These are phyloP conservation scores for Menura novaehollandiae DNA, from an alignment of 2,113 vertebrate species.

Conservation along the genomic window DNA sequence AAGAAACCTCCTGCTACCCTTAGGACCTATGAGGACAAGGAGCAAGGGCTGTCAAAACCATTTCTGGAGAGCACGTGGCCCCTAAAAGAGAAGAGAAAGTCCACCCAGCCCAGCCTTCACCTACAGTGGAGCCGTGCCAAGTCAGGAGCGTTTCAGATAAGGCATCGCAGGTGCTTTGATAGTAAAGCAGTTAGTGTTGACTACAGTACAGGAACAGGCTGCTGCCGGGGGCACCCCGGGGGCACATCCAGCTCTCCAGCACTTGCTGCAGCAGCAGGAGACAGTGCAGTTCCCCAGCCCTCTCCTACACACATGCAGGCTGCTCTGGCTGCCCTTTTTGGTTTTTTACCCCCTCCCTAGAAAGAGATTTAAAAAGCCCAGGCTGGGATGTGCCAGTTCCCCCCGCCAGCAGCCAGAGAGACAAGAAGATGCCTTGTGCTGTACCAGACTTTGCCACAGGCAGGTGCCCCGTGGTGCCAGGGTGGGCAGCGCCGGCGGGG, in stretches of 20 bases:
- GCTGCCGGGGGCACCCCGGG: neutral
- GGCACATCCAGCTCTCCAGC: neutral
- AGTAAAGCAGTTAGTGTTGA: slow-evolving; percentile 61
- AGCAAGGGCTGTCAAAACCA: neutral
- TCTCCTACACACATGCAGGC: neutral
- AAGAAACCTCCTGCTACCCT: neutral
- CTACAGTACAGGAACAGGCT: slow-evolving; percentile 26
- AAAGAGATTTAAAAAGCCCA: slow-evolving; percentile 20
- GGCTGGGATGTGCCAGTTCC: neutral
- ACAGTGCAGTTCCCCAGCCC: neutral
- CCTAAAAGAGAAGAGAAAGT: neutral
- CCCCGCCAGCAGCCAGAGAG: slow-evolving; percentile 1
- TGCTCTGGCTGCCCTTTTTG: neutral
- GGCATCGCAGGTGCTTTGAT: slow-evolving; percentile 78
- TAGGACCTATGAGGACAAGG: neutral
- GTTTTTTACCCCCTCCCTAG: neutral
- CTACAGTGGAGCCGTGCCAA: neutral
- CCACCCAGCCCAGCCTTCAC: slow-evolving; percentile 1
- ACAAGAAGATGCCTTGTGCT: slow-evolving; percentile 3
- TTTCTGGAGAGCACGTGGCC: neutral
- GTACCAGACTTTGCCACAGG: slow-evolving; percentile 23
- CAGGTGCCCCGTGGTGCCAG: neutral
- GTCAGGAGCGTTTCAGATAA: slow-evolving; percentile 60
- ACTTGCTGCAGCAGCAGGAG: neutral
- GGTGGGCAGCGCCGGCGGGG: neutral